Base-by-base conservation (phyloP, 2,888 invertebrate genomes). In the Apodemia duryi region DNA sequence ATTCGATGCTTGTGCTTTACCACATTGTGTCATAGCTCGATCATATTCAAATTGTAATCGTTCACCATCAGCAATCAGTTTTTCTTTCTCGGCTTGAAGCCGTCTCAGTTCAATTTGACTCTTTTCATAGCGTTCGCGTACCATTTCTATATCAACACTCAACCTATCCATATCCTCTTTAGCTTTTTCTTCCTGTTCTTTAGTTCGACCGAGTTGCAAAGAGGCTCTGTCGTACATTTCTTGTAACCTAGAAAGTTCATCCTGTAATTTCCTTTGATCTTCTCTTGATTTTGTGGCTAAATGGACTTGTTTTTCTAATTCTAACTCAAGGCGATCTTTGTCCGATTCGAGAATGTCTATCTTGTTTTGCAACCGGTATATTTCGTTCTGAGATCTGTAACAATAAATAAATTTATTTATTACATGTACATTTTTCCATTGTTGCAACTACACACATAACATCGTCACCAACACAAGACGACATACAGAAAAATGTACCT, bases 161-260 rank as follows among this genome's bases (percentile, higher is more conserved):
- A 96, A 81, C 73, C 96, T 93, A 75, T 96, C 96, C 79, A 96
- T 92, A 73, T 96, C 96, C 79, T 96, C 96, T 77, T 97, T 97
- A 41, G 96, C 95, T 81, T 98, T 98, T 74, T 98, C 98, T 88
- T 98, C 98, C 75, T 95, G 94, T 84, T 98, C 98, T 84, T 97
- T 97, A 64, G 96, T 95, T 73, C 98, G 94, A 66, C 95, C 95
- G 38, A 98, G 91, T 82, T 98, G 97, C 74, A 98, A 91, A 11
- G 96, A 95, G 21, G 97, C 95, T 70, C 98, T 93, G 76, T 98
- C 97, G 80, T 97, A 97, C 92, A 97, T 94, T 88, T 98, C 98
- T 83, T 98, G 97, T 65, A 97, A 86, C 68, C 97, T 94, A 63
- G 96, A 94, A 72, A 96, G 91, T 82, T 98, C 98, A 73, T 98